These are phyloP conservation scores for Drosophila aldrichi DNA, from an alignment of 2,888 invertebrate genomes.

Conservation along the genomic window DNA sequence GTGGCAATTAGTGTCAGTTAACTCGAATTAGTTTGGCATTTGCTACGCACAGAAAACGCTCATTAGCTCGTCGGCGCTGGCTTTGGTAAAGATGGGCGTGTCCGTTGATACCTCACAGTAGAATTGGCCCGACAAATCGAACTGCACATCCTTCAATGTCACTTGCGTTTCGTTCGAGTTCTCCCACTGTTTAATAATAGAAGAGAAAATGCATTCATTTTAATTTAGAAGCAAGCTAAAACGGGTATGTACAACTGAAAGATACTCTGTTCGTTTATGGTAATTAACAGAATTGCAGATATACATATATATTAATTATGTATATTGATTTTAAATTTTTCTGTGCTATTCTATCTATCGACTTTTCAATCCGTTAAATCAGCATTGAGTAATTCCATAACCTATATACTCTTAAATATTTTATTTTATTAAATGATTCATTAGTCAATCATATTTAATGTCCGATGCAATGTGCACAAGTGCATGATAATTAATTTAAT, in stretches of 20 bases:
- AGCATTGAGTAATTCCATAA: no score
- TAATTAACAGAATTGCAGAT: no score
- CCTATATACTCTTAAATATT: neutral
- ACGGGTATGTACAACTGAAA: no score
- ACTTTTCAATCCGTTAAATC: no score
- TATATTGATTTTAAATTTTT: no score
- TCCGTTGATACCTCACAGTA: conserved; percentile 93
- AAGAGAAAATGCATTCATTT: neutral
- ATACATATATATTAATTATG: no score
- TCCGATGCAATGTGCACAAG: neutral
- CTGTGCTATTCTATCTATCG: no score
- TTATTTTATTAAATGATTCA: neutral
- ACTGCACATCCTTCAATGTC: conserved; percentile 90
- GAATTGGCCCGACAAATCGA: conserved; percentile 92
- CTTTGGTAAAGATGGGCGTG: conserved; percentile 93
- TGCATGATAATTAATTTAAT: neutral
- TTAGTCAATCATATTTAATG: neutral
- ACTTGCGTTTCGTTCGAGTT: conserved; percentile 84
- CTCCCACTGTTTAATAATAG: conserved; percentile 74
- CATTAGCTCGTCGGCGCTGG: conserved; percentile 91
- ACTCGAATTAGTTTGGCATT: conserved; percentile 29
- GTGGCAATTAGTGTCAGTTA: conserved; percentile 33
- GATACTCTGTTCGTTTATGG: neutral
- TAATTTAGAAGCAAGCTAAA: no score
- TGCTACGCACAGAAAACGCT: conserved; percentile 91